phyloP scores from a whole-genome alignment of 2,888 invertebrate genomes.

The Agriotes lineatus region DNA sequence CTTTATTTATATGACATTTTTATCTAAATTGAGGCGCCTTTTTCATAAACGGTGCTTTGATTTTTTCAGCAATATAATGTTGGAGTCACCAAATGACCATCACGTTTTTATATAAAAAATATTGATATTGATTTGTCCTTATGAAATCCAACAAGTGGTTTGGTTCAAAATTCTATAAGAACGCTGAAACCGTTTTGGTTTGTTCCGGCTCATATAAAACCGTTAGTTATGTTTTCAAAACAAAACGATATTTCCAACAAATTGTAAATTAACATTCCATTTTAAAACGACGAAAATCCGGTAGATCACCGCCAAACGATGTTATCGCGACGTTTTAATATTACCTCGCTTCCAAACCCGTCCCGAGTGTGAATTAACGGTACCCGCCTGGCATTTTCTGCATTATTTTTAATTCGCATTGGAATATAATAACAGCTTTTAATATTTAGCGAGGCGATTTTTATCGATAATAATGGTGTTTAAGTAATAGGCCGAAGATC shows the following conservation, averaged over 20 bases:
- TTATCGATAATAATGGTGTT: constrained; percentile 54
- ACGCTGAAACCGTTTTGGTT: too few species aligned
- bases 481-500: constrained; percentile 44
- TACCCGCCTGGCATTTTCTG: constrained; percentile 19
- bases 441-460: constrained; percentile 46
- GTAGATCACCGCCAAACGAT: constrained; percentile 17
- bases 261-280: not conserved
- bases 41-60: too few species aligned
- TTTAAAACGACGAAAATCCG: not conserved
- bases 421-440: constrained; percentile 53
- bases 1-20: too few species aligned
- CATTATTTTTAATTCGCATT: constrained; percentile 46
- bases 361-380: constrained; percentile 23
- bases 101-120: too few species aligned
- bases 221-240: too few species aligned
- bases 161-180: too few species aligned
- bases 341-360: constrained; percentile 20
- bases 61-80: too few species aligned
- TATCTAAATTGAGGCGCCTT: too few species aligned
- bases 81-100: too few species aligned
- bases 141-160: too few species aligned
- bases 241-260: not conserved
- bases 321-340: constrained; percentile 22
- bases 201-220: too few species aligned
- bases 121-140: too few species aligned